A percentile compares a stretch with the other conserved stretches of the same genome.
Conservation (phyloP, 2,797 vertebrate species). For the Poliocrania exsul region DNA sequence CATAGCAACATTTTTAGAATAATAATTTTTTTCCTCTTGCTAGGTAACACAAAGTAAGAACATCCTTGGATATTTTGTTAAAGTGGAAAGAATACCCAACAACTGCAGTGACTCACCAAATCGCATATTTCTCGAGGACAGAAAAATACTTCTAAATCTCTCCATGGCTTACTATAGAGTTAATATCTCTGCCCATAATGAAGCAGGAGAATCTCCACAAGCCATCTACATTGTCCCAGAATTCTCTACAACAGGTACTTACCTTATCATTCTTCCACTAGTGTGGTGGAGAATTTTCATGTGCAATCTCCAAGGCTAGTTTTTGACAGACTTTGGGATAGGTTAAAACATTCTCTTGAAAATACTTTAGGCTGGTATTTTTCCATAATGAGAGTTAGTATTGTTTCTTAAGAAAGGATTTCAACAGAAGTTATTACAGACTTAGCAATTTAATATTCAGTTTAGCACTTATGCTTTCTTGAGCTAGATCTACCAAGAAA, state of each 20-base stretch:
- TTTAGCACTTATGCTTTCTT: background rate
- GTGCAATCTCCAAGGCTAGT: background rate
- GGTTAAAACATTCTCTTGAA: background rate
- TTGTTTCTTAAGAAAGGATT: background rate
- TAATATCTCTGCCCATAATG: constrained; percentile 55
- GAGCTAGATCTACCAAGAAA: background rate
- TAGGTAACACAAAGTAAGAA: constrained; percentile 68
- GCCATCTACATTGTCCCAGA: constrained; percentile 24
- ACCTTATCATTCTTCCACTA: background rate
- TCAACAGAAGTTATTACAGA: background rate
- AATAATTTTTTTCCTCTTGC: background rate
- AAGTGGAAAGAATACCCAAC: constrained; percentile 75
- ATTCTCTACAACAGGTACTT: constrained; percentile 1
- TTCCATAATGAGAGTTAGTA: background rate
- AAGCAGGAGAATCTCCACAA: constrained; percentile 57
- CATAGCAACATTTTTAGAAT: background rate
- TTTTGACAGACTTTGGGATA: background rate
- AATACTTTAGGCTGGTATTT: background rate
- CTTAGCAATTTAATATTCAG: background rate
- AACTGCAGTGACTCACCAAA: background rate
- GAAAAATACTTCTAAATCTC: constrained; percentile 38
- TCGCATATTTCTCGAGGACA: background rate
- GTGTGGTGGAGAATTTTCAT: accelerated
- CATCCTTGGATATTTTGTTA: constrained; percentile 68
- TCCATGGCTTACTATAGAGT: constrained; percentile 53